Percentiles rank a stretch among this genome's conserved stretches.
Conservation (phyloP, 2,888 invertebrate genomes). For the Leptothorax acervorum region DNA sequence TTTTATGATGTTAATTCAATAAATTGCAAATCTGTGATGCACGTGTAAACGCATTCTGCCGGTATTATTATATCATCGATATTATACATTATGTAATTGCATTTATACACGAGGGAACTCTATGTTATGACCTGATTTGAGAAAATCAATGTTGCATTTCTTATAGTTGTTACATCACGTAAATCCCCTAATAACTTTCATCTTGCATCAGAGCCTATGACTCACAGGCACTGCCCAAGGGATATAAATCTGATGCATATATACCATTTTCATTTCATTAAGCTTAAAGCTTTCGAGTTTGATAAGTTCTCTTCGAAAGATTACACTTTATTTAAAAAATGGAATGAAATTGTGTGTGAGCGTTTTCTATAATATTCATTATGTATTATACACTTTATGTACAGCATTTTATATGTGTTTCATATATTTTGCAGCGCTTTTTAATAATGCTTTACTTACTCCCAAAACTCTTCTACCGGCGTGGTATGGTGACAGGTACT, state of each 20-base stretch:
- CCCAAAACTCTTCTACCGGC: conserved; percentile 88
- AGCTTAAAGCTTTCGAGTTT: background rate
- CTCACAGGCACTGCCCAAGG: background rate
- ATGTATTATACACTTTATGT: too few species aligned
- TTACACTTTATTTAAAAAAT: background rate
- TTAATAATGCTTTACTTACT: conserved; percentile 84
- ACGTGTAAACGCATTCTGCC: background rate
- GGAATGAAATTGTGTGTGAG: background rate
- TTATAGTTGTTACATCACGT: background rate
- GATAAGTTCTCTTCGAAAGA: background rate
- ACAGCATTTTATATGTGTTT: background rate
- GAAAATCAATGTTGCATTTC: conserved; percentile 53
- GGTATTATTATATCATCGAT: background rate
- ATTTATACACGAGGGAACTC: conserved; percentile 16
- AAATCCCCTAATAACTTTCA: conserved; percentile 16
- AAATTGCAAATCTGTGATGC: conserved; percentile 4
- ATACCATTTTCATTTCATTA: background rate
- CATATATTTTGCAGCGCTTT: background rate
- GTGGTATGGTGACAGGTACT: conserved; percentile 82
- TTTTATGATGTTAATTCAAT: background rate
- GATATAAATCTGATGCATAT: background rate
- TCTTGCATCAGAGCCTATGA: conserved; percentile 14
- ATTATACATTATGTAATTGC: conserved; percentile 40
- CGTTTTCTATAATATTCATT: background rate
- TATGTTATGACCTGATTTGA: conserved; percentile 43